Evolutionary conservation across 2,113 vertebrate species (phyloP), one percentile per base, ranked within the genome.

Genomic region (Eretmochelys imbricata): DNA sequence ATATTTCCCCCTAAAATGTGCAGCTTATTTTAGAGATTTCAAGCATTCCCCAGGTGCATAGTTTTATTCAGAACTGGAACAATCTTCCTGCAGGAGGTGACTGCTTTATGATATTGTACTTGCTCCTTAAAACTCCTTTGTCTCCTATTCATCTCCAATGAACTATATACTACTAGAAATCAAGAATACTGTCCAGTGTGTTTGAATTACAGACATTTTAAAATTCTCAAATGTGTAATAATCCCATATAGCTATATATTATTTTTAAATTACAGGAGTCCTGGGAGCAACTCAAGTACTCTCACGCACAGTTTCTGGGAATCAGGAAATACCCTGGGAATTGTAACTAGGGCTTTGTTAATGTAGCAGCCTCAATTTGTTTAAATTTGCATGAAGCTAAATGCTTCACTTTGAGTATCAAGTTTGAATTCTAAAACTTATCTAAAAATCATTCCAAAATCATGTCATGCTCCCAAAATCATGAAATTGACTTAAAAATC

Each of bases 21-120:
- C 69, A 91, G 91, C 54, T 86, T 95, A 91, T 59, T 94, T 88
- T 79, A 59, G 31, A 88, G 25, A 85, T 84, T 87, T 80, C 80
- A 72, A 88, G 55, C n/a, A 87, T 51, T 51, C 89, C 79, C 48
- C 49, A 59, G 46, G 25, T 85, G 53, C 16, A 17, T 9, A 38
- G 85, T 97, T 94, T 25, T 48, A 84, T 51, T 20, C 19, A 46
- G 24, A 90, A 88, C 84, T 49, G 35, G 54, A 79, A 72, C 82
- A 90, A 50, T 14, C n/a, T 85, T 93, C 42, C 27, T 89, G 6
- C 24, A 87, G 31, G 65, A 95, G 46, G 80, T 91, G 54, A 22
- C 25, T 93, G 35, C 10, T 91, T 12, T 12, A 22, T 92, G 49
- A 35, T 4, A 24, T 95, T 57, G 24, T 86, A 72, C 25, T 46